These are phyloP conservation scores for Phrynocephalus guinanensis DNA, from an alignment of 2,797 vertebrate genomes.

Conservation along the genomic window DNA sequence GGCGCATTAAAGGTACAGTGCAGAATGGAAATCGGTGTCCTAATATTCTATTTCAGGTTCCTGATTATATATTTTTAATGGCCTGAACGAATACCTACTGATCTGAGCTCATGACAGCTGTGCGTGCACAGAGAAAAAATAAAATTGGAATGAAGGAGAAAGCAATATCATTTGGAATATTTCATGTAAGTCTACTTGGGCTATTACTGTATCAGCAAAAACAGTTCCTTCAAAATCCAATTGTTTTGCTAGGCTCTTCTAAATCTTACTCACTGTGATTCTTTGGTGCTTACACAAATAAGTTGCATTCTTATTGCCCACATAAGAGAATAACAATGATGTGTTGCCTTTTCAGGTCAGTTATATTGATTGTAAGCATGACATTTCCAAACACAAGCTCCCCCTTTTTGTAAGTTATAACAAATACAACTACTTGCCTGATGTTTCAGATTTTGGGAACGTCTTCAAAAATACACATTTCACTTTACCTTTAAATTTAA, in stretches of 20 bases:
- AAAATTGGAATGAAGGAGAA: not conserved
- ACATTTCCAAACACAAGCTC: constrained; percentile 63
- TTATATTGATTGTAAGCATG: constrained; percentile 57
- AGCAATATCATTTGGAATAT: not conserved
- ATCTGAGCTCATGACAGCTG: not conserved
- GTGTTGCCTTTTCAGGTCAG: constrained; percentile 54
- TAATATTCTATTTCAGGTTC: constrained; percentile 8
- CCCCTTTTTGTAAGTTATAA: constrained; percentile 61
- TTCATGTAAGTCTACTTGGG: not conserved
- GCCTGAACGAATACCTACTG: not conserved
- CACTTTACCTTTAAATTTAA: constrained; percentile 70
- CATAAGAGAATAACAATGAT: constrained; percentile 44
- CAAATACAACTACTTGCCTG: constrained; percentile 55
- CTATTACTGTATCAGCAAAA: not conserved
- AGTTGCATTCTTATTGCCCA: constrained; percentile 35
- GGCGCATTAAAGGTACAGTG: constrained; percentile 8
- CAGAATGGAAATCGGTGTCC: not conserved
- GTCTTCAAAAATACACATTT: constrained; percentile 49
- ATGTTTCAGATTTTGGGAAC: constrained; percentile 57
- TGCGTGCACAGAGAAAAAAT: constrained; percentile 3
- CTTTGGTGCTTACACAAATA: constrained; percentile 39
- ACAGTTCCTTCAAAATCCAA: not conserved
- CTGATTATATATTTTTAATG: not conserved
- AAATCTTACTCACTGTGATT: constrained; percentile 46
- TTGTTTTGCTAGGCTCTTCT: constrained; percentile 41